Evolutionary conservation across 2,888 invertebrate genomes (phyloP), one percentile per base, ranked within the genome.

Genomic region (Pachycephus smyrnensis): DNA sequence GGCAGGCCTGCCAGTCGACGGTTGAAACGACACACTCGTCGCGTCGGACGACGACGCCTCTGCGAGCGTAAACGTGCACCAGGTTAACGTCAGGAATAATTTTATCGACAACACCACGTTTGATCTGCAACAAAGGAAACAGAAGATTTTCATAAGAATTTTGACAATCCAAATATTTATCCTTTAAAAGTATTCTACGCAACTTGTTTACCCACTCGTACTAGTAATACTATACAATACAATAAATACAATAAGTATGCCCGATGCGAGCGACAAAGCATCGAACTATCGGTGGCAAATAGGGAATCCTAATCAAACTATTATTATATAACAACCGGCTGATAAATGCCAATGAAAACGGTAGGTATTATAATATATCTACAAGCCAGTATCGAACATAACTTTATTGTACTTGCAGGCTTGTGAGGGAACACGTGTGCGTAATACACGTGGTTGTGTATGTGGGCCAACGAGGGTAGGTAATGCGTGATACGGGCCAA

Each of bases 1-100:
- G 82, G 87, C 83, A 80, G 91, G 88, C 82, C 86, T 88, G 82
- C 85, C 82, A 69, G 91, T 90, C 31, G 71, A 71, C 71, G 71
- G 33, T 30, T 31, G 55, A 23, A 55, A 55, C 23, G 55, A 55
- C 2, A 2, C 23, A 55, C 55, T 23, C 2, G 55, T 55, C 15
- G 55, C 55, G 23, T 55, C 55, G 55, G 55, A 55, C 23, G 55
- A 55, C 55, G 55, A 15, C 23, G 55, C 55, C 55, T 9, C 55
- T 15, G 55, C 23, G 23, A 23, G 23, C 55, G 55, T 9, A 23
- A 55, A 9, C 23, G 55, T 23, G 55, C 55, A 55, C 55, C 55
- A 55, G 55, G 9, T 23, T 23, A 55, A 23, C 55, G 55, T 23
- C 9, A 55, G 1, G 23, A 55, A 23, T 9, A 55, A 9, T 55